These are phyloP conservation scores for Lysandra bellargus DNA, from an alignment of 2,888 invertebrate species.

Conservation along the genomic window DNA sequence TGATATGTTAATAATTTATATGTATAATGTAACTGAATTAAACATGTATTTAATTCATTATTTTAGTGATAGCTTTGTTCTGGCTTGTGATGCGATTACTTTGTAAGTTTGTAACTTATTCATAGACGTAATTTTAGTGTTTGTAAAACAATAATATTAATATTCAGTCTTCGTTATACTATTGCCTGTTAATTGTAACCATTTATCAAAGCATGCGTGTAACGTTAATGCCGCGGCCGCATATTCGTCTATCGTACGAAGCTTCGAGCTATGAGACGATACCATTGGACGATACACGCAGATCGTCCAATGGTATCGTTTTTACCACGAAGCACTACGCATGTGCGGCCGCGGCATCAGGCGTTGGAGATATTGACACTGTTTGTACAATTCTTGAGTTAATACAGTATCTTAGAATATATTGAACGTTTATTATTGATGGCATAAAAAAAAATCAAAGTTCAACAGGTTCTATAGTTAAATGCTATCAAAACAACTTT, in stretches of 20 bases:
- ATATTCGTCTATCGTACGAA: no score
- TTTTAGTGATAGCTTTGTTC: slow-evolving; percentile 1
- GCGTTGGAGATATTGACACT: not conserved
- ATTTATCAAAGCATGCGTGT: no score
- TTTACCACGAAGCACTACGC: no score
- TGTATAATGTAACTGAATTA: not conserved
- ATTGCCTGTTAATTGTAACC: not conserved
- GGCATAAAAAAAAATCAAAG: not conserved
- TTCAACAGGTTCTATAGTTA: not conserved
- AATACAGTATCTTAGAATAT: not conserved
- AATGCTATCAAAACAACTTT: not conserved
- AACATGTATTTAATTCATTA: not conserved
- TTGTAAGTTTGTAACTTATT: slow-evolving; percentile 56
- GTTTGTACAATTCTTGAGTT: not conserved
- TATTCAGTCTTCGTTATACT: not conserved
- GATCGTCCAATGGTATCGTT: no score
- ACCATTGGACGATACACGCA: no score
- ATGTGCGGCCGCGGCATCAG: no score
- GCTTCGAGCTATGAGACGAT: no score
- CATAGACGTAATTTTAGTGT: slow-evolving; percentile 41
- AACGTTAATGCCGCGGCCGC: no score
- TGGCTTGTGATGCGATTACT: slow-evolving; percentile 40
- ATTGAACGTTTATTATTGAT: not conserved
- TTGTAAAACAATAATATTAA: not conserved
- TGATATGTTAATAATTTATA: slow-evolving; percentile 60